phyloP scores from a whole-genome alignment of 1,140 invertebrate species.

The Bactericera cockerelli region DNA sequence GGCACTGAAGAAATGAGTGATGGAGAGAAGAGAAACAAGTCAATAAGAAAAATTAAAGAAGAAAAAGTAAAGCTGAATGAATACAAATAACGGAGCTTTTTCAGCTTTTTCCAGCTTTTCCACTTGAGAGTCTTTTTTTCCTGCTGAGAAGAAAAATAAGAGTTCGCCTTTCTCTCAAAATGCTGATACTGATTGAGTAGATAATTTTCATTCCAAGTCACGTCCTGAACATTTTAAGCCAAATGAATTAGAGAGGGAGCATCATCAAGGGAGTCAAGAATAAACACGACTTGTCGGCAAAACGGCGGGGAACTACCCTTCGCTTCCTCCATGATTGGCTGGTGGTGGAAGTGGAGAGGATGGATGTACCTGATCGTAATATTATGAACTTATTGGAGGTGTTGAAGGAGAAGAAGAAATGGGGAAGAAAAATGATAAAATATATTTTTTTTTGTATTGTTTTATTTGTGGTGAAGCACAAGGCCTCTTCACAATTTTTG shows the following conservation, averaged over 20 bases:
- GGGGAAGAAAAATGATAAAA: no score
- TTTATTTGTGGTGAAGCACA: no score
- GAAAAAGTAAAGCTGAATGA: neutral
- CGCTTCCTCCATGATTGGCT: no score
- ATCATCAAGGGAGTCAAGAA: conserved; percentile 4
- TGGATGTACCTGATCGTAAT: no score
- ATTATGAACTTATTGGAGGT: no score
- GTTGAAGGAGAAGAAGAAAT: no score
- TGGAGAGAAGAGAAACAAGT: neutral
- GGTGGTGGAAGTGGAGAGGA: no score
- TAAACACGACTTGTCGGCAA: neutral
- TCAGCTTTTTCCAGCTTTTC: no score
- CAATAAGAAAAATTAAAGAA: conserved; percentile 9
- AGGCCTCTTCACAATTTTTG: no score
- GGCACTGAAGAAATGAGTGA: neutral
- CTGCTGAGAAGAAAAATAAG: neutral
- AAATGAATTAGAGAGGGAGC: conserved; percentile 4
- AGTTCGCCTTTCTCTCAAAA: conserved; percentile 2
- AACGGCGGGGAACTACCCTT: no score
- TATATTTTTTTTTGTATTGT: no score
- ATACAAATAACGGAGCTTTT: conserved; percentile 5
- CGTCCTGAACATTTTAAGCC: conserved; percentile 8
- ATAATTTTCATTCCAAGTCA: conserved; percentile 9
- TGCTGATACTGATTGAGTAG: conserved; percentile 6
- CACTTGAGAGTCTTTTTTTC: conserved; percentile 1